Percentiles rank a stretch among this genome's conserved stretches.
phyloP scores from a whole-genome alignment of 2,888 invertebrate species.

The Folsomia candida region DNA sequence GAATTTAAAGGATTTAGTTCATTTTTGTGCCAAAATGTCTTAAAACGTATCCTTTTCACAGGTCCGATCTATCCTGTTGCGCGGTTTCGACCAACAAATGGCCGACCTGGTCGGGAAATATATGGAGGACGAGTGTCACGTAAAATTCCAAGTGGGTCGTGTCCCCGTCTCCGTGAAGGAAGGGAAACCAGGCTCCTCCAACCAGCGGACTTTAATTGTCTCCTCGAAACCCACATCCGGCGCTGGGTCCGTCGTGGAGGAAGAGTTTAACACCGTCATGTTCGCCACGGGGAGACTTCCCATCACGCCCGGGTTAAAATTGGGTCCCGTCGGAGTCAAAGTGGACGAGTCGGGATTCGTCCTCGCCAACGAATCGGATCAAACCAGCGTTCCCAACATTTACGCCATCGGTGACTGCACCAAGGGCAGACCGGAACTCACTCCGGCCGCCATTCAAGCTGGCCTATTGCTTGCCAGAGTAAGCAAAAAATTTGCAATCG shows the following conservation, averaged over 20 bases:
- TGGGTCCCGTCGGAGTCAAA: slow-evolving; percentile 5
- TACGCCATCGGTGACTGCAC: slow-evolving; percentile 84
- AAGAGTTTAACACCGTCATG: slow-evolving; percentile 74
- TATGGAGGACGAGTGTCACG: slow-evolving; percentile 73
- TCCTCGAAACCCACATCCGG: slow-evolving; percentile 21
- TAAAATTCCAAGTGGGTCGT: slow-evolving; percentile 70
- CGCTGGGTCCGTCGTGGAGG: slow-evolving; percentile 58
- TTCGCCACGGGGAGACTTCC: slow-evolving; percentile 76
- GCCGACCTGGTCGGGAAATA: slow-evolving; percentile 69
- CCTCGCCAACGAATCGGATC: slow-evolving; percentile 66
- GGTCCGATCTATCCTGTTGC: slow-evolving; percentile 76
- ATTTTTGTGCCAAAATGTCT: no score
- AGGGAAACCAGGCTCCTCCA: slow-evolving; percentile 68
- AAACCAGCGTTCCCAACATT: slow-evolving; percentile 79
- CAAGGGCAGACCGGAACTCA: slow-evolving; percentile 76
- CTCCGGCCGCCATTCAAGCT: slow-evolving; percentile 82
- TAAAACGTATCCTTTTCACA: slow-evolving; percentile 24
- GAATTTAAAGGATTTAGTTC: no score
- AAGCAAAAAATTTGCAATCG: slow-evolving; percentile 14
- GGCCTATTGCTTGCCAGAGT: slow-evolving; percentile 57
- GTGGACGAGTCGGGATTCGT: slow-evolving; percentile 1
- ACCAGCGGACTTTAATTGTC: slow-evolving; percentile 67
- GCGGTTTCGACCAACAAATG: slow-evolving; percentile 94
- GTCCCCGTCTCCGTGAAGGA: slow-evolving; percentile 60
- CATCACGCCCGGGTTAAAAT: slow-evolving; percentile 65